Evolutionary conservation across 2,113 vertebrate genomes (phyloP).

Genomic region (Emberiza fucata): DNA sequence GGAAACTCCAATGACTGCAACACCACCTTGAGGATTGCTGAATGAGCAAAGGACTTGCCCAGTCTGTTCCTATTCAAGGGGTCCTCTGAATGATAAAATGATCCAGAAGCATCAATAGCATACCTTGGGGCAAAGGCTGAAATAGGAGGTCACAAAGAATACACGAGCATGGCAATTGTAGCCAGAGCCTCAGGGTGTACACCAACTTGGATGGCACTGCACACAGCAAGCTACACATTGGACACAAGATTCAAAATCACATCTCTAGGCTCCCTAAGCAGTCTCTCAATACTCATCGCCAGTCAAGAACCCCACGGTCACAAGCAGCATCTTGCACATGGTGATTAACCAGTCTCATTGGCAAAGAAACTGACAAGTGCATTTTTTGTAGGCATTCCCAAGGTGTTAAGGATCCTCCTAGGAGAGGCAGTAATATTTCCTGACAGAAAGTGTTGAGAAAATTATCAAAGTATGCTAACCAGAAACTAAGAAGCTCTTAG

Average conservation of each 20-base stretch:
- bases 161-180: neutral
- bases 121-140: neutral
- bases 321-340: neutral
- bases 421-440: neutral
- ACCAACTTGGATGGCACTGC: accelerated
- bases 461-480: neutral
- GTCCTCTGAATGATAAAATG: neutral
- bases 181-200: neutral
- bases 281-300: neutral
- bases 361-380: neutral
- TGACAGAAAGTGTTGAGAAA: neutral
- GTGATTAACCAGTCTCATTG: neutral
- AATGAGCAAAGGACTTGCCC: neutral
- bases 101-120: neutral
- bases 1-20: neutral
- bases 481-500: neutral
- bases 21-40: neutral
- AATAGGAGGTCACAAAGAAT: neutral
- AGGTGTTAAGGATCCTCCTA: neutral
- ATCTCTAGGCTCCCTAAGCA: neutral
- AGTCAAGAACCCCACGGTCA: neutral
- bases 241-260: neutral
- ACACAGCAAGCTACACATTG: neutral
- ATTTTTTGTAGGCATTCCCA: neutral
- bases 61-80: neutral